Evolutionary conservation across 1,140 invertebrate species (phyloP), one percentile per base, ranked within the genome.

Genomic region (Drepana arcuata): DNA sequence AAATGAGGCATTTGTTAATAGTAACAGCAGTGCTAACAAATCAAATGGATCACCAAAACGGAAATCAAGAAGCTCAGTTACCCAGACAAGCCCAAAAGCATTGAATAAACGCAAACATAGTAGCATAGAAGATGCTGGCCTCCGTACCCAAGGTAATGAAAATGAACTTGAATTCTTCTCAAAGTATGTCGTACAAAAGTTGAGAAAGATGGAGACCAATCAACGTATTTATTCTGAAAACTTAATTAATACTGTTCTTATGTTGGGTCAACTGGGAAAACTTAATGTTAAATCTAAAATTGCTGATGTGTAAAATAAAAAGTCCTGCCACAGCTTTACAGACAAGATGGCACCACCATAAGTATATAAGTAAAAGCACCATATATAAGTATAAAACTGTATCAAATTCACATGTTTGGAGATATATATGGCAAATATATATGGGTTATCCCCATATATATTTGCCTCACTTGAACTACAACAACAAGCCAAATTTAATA

Each of bases 161-260:
- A 68, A 69, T 62, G 78, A 82, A 48, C 49, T 79, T 27, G 78
- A 82, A 46, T 82, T 72, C 37, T 82, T 82, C 39, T 75, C 78
- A 5, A 82, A 82, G 48, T 82, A 82, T 71, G 61, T 82, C 34
- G 78, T 75, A 0, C 78, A 82, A 52, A 82, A 82, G 41, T 42
- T 82, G 14, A 65, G 78, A 49, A 65, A 39, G 52, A 82, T 82
- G 78, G 78, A 82, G 43, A 82, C 78, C 14, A 77, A 79, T 46
- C 78, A 82, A 21, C 62, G 78, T 27, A 82, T 82, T 48, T 82
- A 79, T 39, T 79, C 78, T 10, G 78, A 82, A 59, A 82, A 82
- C 48, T 63, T 82, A 48, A 79, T 82, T 12, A 79, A 82, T 21
- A 82, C 78, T 45, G 74, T 78, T 6, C 58, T 82, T 6, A 79